phyloP scores from a whole-genome alignment of 1,140 invertebrate species.

The Teleogryllus occipitalis region DNA sequence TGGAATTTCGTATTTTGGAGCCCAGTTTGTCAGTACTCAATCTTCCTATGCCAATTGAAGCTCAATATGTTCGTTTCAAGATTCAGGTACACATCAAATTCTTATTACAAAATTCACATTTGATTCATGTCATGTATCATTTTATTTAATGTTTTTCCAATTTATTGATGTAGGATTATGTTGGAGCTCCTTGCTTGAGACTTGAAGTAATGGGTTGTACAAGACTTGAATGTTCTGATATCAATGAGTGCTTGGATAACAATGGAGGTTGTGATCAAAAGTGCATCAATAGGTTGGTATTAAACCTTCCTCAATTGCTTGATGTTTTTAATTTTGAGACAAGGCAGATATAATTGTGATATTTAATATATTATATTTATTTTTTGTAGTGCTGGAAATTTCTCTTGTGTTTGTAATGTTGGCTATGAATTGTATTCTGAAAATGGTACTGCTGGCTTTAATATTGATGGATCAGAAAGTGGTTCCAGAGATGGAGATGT shows the following conservation, averaged over 20 bases:
- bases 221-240: constrained; percentile 79
- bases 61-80: constrained; percentile 77
- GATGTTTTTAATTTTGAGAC: neutral
- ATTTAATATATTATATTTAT: neutral
- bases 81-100: constrained; percentile 49
- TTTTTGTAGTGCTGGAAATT: constrained; percentile 63
- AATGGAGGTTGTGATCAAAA: constrained; percentile 94
- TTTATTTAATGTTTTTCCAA: too few relatives aligned
- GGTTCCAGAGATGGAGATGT: constrained; percentile 80
- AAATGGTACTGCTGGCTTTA: constrained; percentile 88
- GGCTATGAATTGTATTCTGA: constrained; percentile 84
- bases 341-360: too few relatives aligned
- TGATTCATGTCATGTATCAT: neutral
- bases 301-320: neutral
- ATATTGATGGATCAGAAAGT: constrained; percentile 71
- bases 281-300: constrained; percentile 68
- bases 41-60: constrained; percentile 83
- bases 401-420: constrained; percentile 80
- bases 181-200: constrained; percentile 79
- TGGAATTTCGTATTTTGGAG: constrained; percentile 81
- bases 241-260: constrained; percentile 81
- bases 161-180: constrained; percentile 53
- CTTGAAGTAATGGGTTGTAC: constrained; percentile 91
- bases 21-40: constrained; percentile 82
- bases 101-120: neutral